Evolutionary conservation across 53 echinoderm and acorn worm genomes (phyloP).

Genomic region (Antedon mediterranea): DNA sequence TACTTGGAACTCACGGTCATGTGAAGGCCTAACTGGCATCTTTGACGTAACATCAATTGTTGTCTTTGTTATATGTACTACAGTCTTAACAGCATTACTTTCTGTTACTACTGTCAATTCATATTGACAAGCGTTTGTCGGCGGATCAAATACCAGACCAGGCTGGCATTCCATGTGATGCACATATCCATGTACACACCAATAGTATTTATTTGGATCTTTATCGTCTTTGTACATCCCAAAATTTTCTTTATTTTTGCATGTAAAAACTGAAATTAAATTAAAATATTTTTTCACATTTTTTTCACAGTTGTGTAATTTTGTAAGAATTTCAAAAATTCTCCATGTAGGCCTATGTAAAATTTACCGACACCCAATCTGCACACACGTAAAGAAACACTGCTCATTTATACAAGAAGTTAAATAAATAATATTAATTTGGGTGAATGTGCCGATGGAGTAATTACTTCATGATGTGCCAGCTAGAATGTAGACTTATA

Average conservation of each 20-base stretch:
- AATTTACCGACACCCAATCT: too few species aligned
- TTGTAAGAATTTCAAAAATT: too few species aligned
- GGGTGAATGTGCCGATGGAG: too few species aligned
- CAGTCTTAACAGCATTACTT: not conserved
- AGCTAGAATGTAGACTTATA: too few species aligned
- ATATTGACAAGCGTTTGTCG: not conserved
- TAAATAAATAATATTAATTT: too few species aligned
- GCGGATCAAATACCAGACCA: not conserved
- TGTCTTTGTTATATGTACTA: not conserved
- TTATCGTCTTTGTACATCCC: not conserved
- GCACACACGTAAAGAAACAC: too few species aligned
- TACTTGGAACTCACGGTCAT: not conserved
- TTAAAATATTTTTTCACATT: too few species aligned
- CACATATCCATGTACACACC: not conserved
- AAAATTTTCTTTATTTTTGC: not conserved
- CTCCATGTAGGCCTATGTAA: too few species aligned
- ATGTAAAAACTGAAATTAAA: not conserved
- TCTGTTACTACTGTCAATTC: not conserved
- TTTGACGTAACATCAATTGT: not conserved
- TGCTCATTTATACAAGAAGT: too few species aligned
- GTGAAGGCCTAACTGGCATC: not conserved
- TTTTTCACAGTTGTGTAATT: too few species aligned
- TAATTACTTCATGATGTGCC: too few species aligned
- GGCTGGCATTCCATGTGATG: not conserved
- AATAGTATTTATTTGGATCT: not conserved